Conservation (phyloP, 2,888 invertebrate species). For the Tuta absoluta region DNA sequence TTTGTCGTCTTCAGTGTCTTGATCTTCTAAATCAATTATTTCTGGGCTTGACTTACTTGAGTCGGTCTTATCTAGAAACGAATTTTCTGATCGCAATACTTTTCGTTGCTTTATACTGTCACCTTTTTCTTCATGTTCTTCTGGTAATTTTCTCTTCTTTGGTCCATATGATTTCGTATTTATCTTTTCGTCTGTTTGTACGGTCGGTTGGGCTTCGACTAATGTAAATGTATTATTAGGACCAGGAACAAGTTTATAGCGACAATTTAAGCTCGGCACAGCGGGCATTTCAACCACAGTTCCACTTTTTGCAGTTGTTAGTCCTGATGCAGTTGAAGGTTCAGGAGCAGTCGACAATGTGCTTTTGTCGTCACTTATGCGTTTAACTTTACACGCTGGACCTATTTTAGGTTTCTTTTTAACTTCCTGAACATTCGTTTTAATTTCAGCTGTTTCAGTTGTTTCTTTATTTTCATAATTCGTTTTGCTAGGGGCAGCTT, state of each 20-base stretch:
- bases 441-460: background rate
- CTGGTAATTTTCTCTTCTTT: constrained; percentile 11
- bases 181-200: constrained; percentile 29
- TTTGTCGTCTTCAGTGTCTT: background rate
- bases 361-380: constrained; percentile 31
- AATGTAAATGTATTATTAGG: constrained; percentile 70
- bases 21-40: background rate
- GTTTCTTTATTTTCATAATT: background rate
- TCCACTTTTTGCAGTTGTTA: background rate
- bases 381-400: constrained; percentile 67
- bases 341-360: constrained; percentile 11
- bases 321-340: background rate
- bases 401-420: constrained; percentile 63
- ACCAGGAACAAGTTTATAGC: constrained; percentile 68
- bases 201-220: constrained; percentile 51
- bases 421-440: background rate
- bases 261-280: constrained; percentile 57
- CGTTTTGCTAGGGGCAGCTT: constrained; percentile 26
- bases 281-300: constrained; percentile 38
- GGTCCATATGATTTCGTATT: background rate
- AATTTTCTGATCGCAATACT: constrained; percentile 8
- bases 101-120: background rate
- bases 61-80: background rate
- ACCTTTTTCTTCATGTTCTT: background rate
- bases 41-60: background rate